Base-by-base conservation (phyloP, 2,113 vertebrate species). In the Ameiurus melas region DNA sequence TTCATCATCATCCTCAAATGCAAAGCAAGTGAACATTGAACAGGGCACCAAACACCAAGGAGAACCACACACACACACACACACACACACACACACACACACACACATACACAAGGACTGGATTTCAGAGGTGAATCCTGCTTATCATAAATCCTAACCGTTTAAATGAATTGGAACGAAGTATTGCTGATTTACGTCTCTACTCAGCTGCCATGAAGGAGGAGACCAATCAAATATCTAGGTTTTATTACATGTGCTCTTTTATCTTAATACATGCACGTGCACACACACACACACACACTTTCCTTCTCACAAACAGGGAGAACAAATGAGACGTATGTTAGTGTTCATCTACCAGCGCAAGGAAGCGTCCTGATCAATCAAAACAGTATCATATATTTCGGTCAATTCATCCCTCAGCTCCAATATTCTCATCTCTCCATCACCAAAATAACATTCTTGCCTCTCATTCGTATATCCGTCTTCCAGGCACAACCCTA, bases 121-220 rank as follows among this genome's bases (percentile, higher is more conserved):
- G 92, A 93, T 92, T 94, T 90, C 89, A 92, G 73, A 94, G 94
- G 94, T 95, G 95, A 95, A 93, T 93, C 93, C 94, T 94, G 92
- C 93, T 94, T 94, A 93, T 91, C 94, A 96, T 96, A 96, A 96
- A 95, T 96, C 94, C 93, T 93, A 94, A 94, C 94, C 94, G 93
- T 94, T 85, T 95, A 95, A 95, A 94, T 95, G 94, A 95, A 95
- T 95, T 93, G 92, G 93, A 93, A 94, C 92, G 89, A 92, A 90
- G 92, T 90, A 91, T 90, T 91, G 90, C 90, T 93, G 93, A 93
- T 95, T 95, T 94, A 94, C 93, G 90, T 73, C 66, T 90, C 88
- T 85, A 82, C 89, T 92, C 91, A 87, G 89, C 86, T 66, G 53
- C 36, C 36, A 22, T 77, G 60, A 84, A 87, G 70, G 89, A 75